Percentiles rank a stretch among this genome's conserved stretches.
Evolutionary conservation across 2,113 vertebrate genomes (phyloP).

Genomic region (Erinaceus europaeus): DNA sequence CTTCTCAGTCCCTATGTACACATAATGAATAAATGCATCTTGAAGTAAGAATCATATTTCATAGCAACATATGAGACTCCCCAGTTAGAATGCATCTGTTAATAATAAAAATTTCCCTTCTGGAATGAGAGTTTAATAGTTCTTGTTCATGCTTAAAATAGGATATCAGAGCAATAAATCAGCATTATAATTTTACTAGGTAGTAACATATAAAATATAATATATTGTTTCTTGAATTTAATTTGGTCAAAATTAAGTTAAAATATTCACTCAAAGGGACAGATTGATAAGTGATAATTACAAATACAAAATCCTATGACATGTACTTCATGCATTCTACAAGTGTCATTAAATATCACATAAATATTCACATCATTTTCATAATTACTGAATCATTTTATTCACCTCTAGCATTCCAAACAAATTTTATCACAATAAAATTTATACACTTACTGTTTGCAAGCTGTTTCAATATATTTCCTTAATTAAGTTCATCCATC

Average conservation of each 20-base stretch:
- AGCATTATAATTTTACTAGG: slow-evolving; percentile 71
- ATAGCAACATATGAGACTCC: slow-evolving; percentile 53
- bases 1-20: slow-evolving; percentile 28
- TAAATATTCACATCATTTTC: slow-evolving; percentile 39
- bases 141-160: slow-evolving; percentile 77
- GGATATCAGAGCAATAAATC: slow-evolving; percentile 78
- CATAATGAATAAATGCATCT: slow-evolving; percentile 65
- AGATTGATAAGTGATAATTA: slow-evolving; percentile 71
- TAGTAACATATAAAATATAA: slow-evolving; percentile 70
- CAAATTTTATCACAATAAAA: slow-evolving; percentile 9
- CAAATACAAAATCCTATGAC: slow-evolving; percentile 3
- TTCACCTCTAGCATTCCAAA: slow-evolving; percentile 29
- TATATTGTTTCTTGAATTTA: slow-evolving; percentile 74
- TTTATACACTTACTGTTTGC: background rate
- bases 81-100: slow-evolving; percentile 76
- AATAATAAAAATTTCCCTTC: slow-evolving; percentile 79
- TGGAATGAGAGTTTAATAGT: slow-evolving; percentile 78
- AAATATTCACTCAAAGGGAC: slow-evolving; percentile 65
- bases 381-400: slow-evolving; percentile 33
- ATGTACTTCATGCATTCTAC: slow-evolving; percentile 44
- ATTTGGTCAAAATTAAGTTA: slow-evolving; percentile 73
- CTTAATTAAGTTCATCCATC: background rate
- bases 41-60: slow-evolving; percentile 71
- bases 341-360: slow-evolving; percentile 54
- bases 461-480: background rate